A percentile compares a stretch with the other conserved stretches of the same genome.
phyloP scores from a whole-genome alignment of 1,140 invertebrate species.

The Maconellicoccus hirsutus region DNA sequence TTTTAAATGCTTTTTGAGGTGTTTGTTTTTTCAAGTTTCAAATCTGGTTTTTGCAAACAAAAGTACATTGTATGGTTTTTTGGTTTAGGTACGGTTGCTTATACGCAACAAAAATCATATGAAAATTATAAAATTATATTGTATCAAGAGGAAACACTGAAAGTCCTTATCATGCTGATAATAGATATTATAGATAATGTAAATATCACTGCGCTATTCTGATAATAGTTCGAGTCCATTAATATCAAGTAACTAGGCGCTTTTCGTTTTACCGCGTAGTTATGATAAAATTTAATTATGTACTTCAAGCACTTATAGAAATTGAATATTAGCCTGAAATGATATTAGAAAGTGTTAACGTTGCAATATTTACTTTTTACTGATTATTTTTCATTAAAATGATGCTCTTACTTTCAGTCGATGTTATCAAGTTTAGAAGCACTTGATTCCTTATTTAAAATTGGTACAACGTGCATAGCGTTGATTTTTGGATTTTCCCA shows the following conservation, averaged over 20 bases:
- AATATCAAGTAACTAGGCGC: neutral
- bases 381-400: too few species aligned
- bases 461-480: too few species aligned
- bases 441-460: too few species aligned
- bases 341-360: neutral
- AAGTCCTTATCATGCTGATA: neutral
- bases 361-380: neutral
- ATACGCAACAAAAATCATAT: too few species aligned
- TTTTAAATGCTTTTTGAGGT: too few species aligned
- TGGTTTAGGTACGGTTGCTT: too few species aligned
- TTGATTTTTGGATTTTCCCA: too few species aligned
- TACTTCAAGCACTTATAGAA: neutral
- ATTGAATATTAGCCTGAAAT: neutral
- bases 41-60: too few species aligned
- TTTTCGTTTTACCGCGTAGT: slow-evolving; percentile 2
- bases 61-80: too few species aligned
- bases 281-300: neutral
- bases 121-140: neutral
- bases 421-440: too few species aligned
- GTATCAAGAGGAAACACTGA: neutral
- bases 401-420: too few species aligned
- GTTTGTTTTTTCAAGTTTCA: too few species aligned
- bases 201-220: neutral
- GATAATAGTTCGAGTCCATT: neutral
- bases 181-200: neutral